Evolutionary conservation across 2,113 vertebrate species (phyloP).

Genomic region (Seriola aureovittata): DNA sequence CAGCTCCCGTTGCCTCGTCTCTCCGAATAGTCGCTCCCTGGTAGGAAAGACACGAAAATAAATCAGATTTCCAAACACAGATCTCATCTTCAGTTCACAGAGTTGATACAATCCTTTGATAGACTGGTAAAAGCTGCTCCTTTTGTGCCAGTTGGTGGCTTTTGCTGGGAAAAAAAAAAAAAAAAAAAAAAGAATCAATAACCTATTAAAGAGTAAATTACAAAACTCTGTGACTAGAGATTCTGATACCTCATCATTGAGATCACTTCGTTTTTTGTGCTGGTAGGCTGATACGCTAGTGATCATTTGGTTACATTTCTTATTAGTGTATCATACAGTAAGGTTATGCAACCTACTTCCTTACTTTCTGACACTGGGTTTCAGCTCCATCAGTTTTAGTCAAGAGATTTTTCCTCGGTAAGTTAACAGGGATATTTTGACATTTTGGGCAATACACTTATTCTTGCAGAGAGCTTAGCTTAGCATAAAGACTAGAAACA

Average conservation of each 20-base stretch:
- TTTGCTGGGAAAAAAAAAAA: background rate
- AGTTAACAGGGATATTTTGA: too few species aligned
- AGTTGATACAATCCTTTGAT: background rate
- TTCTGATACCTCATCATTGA: background rate
- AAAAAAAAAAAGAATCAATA: background rate
- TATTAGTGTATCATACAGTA: too few species aligned
- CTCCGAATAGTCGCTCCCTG: conserved; percentile 95
- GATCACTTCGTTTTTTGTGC: background rate
- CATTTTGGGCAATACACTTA: too few species aligned
- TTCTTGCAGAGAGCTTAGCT: too few species aligned
- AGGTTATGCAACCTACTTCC: too few species aligned
- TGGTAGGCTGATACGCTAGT: background rate
- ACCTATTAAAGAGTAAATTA: background rate
- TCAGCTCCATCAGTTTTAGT: too few species aligned
- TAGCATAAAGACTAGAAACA: too few species aligned
- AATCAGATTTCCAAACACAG: background rate
- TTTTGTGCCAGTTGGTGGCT: background rate
- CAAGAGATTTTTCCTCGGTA: too few species aligned
- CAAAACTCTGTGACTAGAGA: background rate
- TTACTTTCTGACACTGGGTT: too few species aligned
- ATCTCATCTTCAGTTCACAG: background rate
- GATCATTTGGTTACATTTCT: too few species aligned
- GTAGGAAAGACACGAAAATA: conserved; percentile 9
- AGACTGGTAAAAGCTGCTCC: background rate
- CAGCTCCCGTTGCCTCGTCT: conserved; percentile 92